Base-by-base conservation (phyloP, 2,888 invertebrate genomes). In the Watsonalla cultraria region DNA sequence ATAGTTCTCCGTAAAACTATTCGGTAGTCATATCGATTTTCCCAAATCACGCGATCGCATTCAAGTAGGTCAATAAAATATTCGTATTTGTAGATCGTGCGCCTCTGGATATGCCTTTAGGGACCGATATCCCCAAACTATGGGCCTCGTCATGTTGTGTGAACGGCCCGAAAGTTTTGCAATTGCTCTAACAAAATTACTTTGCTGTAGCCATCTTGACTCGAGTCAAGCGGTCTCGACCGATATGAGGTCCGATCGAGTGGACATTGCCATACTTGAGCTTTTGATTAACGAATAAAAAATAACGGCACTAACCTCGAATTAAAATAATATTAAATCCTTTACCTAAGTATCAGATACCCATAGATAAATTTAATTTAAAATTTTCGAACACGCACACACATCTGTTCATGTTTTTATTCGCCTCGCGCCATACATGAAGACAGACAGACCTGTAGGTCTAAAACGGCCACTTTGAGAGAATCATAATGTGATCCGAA, bases 141-240 rank as follows among this genome's bases (percentile, higher is more conserved):
- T 64, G 67, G 58, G 68, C 64, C 64, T 66, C 71, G 67, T 68
- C 76, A 70, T 78, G 70, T 74, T 77, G 70, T 68, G 66, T 70
- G 62, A 68, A 68, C 62, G 60, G 65, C 65, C 66, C 72, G 55
- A 71, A 81, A 81, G 70, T 81, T 81, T 78, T 57, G 68, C 74
- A 78, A 81, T 79, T 75, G 78, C 76, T 77, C 72, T 73, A 70
- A 72, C 70, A 65, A 75, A 69, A 74, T 76, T 68, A 74, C 68
- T 74, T 68, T 56, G 63, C 55, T 57, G 62, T 59, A 60, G 65
- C 61, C 64, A 58, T 59, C 59, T 61, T 60, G 63, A 59, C 59
- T 61, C 60, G 63, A 59, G 62, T 56, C 62, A 55, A 54, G 4
- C 52, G 55, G 57, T 64, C 51, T 54, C 39, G 52, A 35, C 45